These are phyloP conservation scores for Cacatua alba DNA, from an alignment of 2,113 vertebrate genomes.

Conservation along the genomic window DNA sequence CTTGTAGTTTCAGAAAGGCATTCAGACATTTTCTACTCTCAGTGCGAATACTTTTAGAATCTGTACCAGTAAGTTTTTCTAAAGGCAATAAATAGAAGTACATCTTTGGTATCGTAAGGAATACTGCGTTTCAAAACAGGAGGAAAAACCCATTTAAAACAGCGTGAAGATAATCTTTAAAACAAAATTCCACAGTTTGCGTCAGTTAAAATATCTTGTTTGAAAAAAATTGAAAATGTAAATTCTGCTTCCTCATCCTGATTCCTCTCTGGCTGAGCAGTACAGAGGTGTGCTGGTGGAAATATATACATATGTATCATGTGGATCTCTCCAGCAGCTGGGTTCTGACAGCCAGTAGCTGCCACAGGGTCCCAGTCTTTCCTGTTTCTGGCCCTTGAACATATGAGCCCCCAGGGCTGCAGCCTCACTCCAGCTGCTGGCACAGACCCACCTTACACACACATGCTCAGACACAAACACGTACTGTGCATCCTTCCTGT, in stretches of 20 bases:
- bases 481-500: background rate
- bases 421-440: background rate
- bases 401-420: background rate
- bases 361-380: background rate
- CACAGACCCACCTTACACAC: background rate
- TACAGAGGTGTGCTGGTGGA: background rate
- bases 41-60: slow-evolving; percentile 2
- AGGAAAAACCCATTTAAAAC: background rate
- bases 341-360: background rate
- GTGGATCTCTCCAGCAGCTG: background rate
- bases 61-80: background rate
- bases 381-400: background rate
- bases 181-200: background rate
- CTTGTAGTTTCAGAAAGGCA: slow-evolving; percentile 11
- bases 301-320: background rate
- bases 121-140: background rate
- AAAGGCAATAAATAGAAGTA: slow-evolving; percentile 26
- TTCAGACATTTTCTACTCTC: slow-evolving; percentile 15
- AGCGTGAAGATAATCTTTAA: background rate
- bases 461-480: background rate
- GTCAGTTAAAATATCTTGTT: background rate
- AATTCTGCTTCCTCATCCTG: background rate
- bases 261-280: background rate
- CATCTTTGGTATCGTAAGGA: slow-evolving; percentile 5
- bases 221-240: background rate